Percentiles rank a stretch among this genome's conserved stretches.
phyloP scores from a whole-genome alignment of 2,797 vertebrate genomes.

The Sebastolobus altivelis region DNA sequence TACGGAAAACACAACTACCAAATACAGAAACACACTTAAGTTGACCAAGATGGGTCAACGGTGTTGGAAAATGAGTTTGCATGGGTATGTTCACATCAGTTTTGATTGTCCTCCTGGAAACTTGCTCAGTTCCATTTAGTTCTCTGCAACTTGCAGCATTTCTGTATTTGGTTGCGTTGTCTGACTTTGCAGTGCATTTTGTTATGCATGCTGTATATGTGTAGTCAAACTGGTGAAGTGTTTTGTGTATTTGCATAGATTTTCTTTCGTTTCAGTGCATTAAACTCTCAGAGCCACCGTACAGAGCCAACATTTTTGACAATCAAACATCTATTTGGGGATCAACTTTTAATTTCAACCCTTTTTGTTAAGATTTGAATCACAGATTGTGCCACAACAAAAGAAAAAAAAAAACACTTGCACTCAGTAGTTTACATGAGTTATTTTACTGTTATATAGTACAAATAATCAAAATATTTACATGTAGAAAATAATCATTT shows the following conservation, averaged over 20 bases:
- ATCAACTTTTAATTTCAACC: not conserved
- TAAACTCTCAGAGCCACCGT: not conserved
- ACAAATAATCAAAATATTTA: conserved; percentile 95
- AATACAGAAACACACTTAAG: not conserved
- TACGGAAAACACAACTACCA: not conserved
- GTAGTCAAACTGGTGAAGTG: not conserved
- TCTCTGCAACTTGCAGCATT: not conserved
- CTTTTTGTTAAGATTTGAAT: not conserved
- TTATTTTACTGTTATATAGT: conserved; percentile 89
- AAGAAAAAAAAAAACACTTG: conserved; percentile 50
- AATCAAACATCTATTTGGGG: conserved; percentile 2
- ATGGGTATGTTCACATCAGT: not conserved
- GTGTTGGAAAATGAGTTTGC: not conserved
- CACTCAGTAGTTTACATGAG: conserved; percentile 72
- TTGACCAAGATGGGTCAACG: not conserved
- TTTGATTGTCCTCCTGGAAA: not conserved
- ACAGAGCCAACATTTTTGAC: not conserved
- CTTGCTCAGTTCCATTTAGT: not conserved
- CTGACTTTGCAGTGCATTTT: not conserved
- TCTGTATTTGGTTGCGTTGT: not conserved
- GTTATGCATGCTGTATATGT: not conserved
- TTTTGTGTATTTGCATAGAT: not conserved
- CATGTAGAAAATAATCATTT: conserved; percentile 93
- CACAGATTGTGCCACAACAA: not conserved
- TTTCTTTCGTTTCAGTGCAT: not conserved